Evolutionary conservation across 2,888 invertebrate species (phyloP), one percentile per base, ranked within the genome.

Genomic region (Hirtodrosophila cameraria): DNA sequence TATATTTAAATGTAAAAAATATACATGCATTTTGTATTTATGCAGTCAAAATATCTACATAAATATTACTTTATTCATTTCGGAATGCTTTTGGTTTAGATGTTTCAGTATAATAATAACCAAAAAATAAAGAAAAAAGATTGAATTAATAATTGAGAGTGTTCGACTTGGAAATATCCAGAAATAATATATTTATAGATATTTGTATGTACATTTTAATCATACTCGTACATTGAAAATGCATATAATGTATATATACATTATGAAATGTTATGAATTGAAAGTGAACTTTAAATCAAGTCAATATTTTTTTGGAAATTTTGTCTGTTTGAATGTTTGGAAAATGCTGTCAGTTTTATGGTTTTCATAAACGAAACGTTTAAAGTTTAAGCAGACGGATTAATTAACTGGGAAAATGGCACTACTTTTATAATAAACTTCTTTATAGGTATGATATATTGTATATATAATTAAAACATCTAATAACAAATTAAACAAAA

Each of bases 21-120:
- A 79, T 64, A 54, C 13, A 36, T 12, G 33, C 41, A 30, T 46
- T 20, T 52, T 27, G 15, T 27, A 7, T 53, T 36, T 41, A 25
- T 49, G 45, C 36, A 43, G 33, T 45, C 13, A 74, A 68, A 69
- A 70, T 75, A 75, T 70, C 71, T 70, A 74, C 69, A 74, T 68
- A 74, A 61, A 74, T 43, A 43, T 61, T 55, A 28, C 18, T 12
- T 45, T n/a, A 45, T 35, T 28, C 2, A 5, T 52, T 12, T 35
- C 41, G 30, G 31, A 33, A 20, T 35, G 15, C 11, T 25, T 20
- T 27, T 39, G 25, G 36, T 15, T 61, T 27, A 13, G 16, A 25
- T 46, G 9, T 5, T 15, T 33, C 18, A 30, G 8, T 35, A 18
- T 41, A 15, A 18, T 36, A 28, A 18, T 28, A 41, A 48, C 38